phyloP scores from a whole-genome alignment of 2,113 vertebrate genomes.

The Lycaon pictus region DNA sequence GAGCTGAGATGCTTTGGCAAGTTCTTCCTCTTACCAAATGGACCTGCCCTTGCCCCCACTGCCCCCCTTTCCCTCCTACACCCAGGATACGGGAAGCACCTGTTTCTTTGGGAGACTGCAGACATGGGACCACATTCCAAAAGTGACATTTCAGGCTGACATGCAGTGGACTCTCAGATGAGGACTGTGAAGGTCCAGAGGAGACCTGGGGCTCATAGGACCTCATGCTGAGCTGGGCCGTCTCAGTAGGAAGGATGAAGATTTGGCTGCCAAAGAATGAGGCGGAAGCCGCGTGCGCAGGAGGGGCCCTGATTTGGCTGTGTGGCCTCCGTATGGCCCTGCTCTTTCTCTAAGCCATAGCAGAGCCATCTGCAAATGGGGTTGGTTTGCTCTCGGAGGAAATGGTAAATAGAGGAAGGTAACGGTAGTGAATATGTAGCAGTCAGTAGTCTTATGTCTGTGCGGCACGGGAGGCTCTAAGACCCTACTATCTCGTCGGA shows the following conservation, averaged over 20 bases:
- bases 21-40: neutral
- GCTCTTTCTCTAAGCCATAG: conserved; percentile 9
- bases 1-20: neutral
- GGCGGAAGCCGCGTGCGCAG: neutral
- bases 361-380: neutral
- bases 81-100: neutral
- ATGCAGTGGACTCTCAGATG: neutral
- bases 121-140: neutral
- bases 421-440: neutral
- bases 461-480: neutral
- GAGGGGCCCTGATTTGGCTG: neutral
- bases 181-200: neutral
- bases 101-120: neutral
- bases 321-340: neutral
- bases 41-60: neutral
- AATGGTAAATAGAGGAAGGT: neutral
- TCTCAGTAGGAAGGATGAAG: neutral
- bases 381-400: neutral
- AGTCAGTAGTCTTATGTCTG: neutral
- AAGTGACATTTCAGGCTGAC: neutral
- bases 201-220: neutral
- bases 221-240: neutral
- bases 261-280: neutral
- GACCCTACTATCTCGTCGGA: neutral
- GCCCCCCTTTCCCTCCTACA: neutral